Base-by-base conservation (phyloP, 2,113 vertebrate genomes). In the Rhadina sibilatrix region DNA sequence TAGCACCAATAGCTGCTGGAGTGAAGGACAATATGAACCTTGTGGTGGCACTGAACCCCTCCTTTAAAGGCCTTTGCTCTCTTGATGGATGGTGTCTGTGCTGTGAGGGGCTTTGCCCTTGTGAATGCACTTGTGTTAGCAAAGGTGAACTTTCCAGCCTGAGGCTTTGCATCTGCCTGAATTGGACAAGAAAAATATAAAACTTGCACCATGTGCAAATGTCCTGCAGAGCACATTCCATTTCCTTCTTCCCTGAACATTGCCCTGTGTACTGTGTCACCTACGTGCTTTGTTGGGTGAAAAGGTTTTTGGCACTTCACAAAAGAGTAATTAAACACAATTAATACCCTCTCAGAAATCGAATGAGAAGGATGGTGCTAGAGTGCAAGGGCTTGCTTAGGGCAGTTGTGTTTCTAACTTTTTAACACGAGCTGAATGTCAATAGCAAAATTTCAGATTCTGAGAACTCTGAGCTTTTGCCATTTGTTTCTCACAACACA, bases 201-300 rank as follows among this genome's bases (percentile, higher is more conserved):
- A 82, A 44, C 9, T 15, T 40, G 16, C 1, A 9, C 22, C 3
- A 2, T 2, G 3, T 2, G 11, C 31, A 49, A 17, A 33, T 5
- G 50, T 18, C 35, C 50, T 40, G 5, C 21, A n/a, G 5, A 54
- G n/a, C 15, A 60, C 42, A 31, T 37, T 66, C 22, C 40, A 23
- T 23, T 78, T 74, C 38, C 54, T 46, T 6, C n/a, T 61, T 22
- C 44, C 2, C 50, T 82, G 31, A 63, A n/a, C 40, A 10, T 18
- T 17, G 30, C 9, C 63, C 52, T 81, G 19, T 52, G 15, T 13
- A 16, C 28, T 35, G 18, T 5, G 1, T 18, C 35, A 53, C 28
- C 42, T 21, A 27, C 10, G 11, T 8, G 11, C 5, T 80, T 69
- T 25, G 21, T 11, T 44, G 35, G 59, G 37, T 47, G 42, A 83